These are phyloP conservation scores for Scaptomyza pallida DNA, from an alignment of 1,140 invertebrate species.

Conservation along the genomic window DNA sequence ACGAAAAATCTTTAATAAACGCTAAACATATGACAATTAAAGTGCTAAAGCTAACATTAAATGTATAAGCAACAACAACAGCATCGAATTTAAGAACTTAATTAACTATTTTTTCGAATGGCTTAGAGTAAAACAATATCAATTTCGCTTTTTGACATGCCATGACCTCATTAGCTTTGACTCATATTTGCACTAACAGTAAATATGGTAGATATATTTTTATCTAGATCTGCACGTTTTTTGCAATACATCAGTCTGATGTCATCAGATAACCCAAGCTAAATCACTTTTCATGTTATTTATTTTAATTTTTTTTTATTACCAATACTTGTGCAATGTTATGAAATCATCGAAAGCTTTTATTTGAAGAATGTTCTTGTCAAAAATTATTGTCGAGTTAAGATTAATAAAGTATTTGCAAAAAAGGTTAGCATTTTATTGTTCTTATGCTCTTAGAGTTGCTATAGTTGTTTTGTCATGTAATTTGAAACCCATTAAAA, in stretches of 20 bases:
- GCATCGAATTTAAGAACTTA: slow-evolving; percentile 25
- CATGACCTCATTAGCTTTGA: neutral
- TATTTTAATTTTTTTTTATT: no score
- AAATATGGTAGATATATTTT: neutral
- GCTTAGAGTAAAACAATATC: slow-evolving; percentile 15
- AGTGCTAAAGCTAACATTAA: slow-evolving; percentile 42
- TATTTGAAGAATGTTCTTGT: no score
- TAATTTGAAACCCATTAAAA: no score
- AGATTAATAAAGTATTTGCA: no score
- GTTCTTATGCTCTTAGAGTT: slow-evolving; percentile 7
- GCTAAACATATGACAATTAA: slow-evolving; percentile 61
- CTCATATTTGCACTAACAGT: neutral
- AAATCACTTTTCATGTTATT: slow-evolving; percentile 24
- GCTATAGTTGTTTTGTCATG: slow-evolving; percentile 1
- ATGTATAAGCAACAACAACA: slow-evolving; percentile 1
- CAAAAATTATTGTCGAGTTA: no score
- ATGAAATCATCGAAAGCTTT: slow-evolving; percentile 12
- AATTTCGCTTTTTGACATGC: slow-evolving; percentile 3
- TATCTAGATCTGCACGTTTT: slow-evolving; percentile 19
- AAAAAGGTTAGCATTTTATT: neutral
- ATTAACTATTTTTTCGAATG: slow-evolving; percentile 27
- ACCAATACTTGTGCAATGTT: slow-evolving; percentile 16
- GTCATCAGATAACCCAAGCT: slow-evolving; percentile 21
- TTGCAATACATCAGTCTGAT: neutral
- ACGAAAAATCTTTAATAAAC: slow-evolving; percentile 38